These are phyloP conservation scores for Stictonetta naevosa DNA, from an alignment of 2,113 vertebrate species.

Conservation along the genomic window DNA sequence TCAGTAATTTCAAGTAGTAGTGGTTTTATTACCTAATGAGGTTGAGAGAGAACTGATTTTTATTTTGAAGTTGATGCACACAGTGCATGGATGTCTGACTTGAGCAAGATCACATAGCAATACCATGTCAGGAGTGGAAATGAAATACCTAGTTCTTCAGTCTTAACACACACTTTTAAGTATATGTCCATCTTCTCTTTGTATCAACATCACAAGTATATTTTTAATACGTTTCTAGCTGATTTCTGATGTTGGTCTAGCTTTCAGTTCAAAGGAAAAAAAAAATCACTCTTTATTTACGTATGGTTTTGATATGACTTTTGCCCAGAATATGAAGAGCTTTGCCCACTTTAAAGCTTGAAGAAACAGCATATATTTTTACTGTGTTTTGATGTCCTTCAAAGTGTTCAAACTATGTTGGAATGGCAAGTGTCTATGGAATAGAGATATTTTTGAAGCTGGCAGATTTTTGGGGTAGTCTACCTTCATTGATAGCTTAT, in stretches of 20 bases:
- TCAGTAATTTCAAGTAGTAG: neutral
- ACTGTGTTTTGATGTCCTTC: neutral
- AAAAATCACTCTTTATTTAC: neutral
- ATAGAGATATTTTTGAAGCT: neutral
- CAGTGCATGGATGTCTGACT: neutral
- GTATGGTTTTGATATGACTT: neutral
- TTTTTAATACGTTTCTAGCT: neutral
- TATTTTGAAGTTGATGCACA: neutral
- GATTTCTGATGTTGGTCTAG: neutral
- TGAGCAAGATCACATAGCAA: neutral
- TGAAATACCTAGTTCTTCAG: neutral
- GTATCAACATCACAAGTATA: neutral
- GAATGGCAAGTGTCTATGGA: neutral
- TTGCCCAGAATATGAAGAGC: neutral
- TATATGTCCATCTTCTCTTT: neutral
- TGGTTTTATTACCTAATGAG: neutral
- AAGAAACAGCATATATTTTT: neutral
- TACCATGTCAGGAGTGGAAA: neutral
- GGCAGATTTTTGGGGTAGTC: neutral
- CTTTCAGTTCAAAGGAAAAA: neutral
- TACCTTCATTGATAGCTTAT: neutral
- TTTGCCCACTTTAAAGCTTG: neutral
- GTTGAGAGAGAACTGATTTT: neutral
- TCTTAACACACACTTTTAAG: neutral
- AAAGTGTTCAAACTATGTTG: neutral